Percentiles rank a stretch among this genome's conserved stretches.
These are phyloP conservation scores for Tragelaphus buxtoni DNA, from an alignment of 2,113 vertebrate species.

Conservation along the genomic window DNA sequence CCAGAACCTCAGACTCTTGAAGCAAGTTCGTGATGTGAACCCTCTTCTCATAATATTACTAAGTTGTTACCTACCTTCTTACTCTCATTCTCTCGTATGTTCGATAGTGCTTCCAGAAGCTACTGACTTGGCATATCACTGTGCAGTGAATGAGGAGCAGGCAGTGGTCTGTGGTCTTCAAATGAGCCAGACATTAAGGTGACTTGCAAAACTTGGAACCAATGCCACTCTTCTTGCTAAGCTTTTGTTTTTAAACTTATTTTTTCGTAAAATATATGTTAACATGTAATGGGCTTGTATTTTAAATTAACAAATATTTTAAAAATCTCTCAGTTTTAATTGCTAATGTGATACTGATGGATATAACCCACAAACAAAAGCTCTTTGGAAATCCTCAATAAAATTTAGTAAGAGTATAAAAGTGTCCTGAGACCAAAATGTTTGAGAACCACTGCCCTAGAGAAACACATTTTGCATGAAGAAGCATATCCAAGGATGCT, in stretches of 20 bases:
- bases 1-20: not conserved
- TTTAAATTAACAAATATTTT: not conserved
- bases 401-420: not conserved
- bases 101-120: not conserved
- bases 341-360: not conserved
- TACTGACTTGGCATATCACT: not conserved
- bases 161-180: not conserved
- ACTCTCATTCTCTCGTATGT: not conserved
- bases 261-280: not conserved
- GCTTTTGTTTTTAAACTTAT: not conserved
- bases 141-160: not conserved
- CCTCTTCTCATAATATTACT: not conserved
- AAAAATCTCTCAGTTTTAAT: not conserved
- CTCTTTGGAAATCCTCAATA: not conserved
- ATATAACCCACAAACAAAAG: not conserved
- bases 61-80: not conserved
- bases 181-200: not conserved
- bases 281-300: not conserved
- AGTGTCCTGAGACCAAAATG: not conserved
- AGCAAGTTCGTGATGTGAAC: rapidly evolving
- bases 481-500: not conserved
- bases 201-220: not conserved
- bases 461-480: not conserved
- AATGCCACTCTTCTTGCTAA: not conserved
- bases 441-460: not conserved